A percentile compares a stretch with the other conserved stretches of the same genome.
Conservation (phyloP, 2,888 invertebrate genomes). For the Cryptophagus acutangulus region DNA sequence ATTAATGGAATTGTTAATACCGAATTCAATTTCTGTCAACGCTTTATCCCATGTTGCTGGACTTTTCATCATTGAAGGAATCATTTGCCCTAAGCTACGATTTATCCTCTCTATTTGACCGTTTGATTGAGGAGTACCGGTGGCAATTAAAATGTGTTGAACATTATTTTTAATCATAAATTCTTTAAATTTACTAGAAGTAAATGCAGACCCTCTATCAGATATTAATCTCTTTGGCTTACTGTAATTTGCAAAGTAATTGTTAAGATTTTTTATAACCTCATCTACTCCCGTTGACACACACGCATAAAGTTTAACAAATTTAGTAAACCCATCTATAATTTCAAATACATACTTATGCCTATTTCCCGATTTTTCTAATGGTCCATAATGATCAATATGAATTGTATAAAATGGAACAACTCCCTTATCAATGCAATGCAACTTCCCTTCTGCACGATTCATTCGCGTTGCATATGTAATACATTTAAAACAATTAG, state of each 20-base stretch:
- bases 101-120: constrained; percentile 24
- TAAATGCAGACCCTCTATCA: constrained; percentile 21
- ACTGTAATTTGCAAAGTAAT: constrained; percentile 16
- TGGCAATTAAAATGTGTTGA: constrained; percentile 19
- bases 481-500: constrained; percentile 7
- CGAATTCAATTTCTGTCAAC: constrained; percentile 20
- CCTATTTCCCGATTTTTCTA: constrained; percentile 1
- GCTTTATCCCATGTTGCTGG: constrained; percentile 18
- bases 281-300: not conserved
- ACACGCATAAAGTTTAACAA: constrained; percentile 7
- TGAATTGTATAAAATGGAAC: constrained; percentile 6
- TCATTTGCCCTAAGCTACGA: constrained; percentile 21
- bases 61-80: constrained; percentile 16
- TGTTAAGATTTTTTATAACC: constrained; percentile 5
- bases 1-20: constrained; percentile 28
- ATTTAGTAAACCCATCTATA: constrained; percentile 8
- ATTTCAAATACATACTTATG: constrained; percentile 12
- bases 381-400: constrained; percentile 7
- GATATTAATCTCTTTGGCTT: constrained; percentile 18
- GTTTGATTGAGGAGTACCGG: constrained; percentile 21
- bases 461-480: not conserved
- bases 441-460: not conserved
- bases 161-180: constrained; percentile 15
- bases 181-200: constrained; percentile 15
- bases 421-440: constrained; percentile 6